Evolutionary conservation across 2,888 invertebrate genomes (phyloP), one percentile per base, ranked within the genome.

Genomic region (Phengaris arion): DNA sequence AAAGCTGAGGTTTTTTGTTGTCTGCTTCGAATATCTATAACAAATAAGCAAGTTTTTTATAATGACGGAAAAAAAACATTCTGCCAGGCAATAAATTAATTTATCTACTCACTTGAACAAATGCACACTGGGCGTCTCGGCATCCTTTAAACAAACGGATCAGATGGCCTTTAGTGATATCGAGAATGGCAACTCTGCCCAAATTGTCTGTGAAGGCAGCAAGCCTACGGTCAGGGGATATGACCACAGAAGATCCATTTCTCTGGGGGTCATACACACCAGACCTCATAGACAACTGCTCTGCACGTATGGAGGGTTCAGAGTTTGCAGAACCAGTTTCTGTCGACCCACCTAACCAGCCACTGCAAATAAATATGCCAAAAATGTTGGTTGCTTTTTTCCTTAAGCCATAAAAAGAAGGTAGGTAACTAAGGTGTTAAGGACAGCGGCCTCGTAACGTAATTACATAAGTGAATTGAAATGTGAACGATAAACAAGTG

Each of bases 141-240:
- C 98, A 99, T 5, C 99, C 99, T 93, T 99, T 99, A 95, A 98
- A 98, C 85, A 99, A 96, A 74, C 98, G 94, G 59, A 98, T 90
- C 46, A 97, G 95, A 75, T 97, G 94, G 0, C 98, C 98, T 80
- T 95, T 95, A 73, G 94, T 94, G 13, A 97, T 95, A 89, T 99
- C 98, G 54, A 99, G 90, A 15, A 99, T 93, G 68, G 97, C 95
- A 0, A 99, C 97, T 76, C 99, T 95, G 48, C 99, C 99, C 83
- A 98, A 95, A 81, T 95, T 96, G 89, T 99, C 99, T 0, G 97
- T 95, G 68, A 98, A 94, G 0, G 96, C 97, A 0, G 97, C 97
- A 6, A 98, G 92, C 52, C 95, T 95, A 77, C 96, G 95, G 87
- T 97, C 96, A 0, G 98, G 98, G 2, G 98, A 97, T 73, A 98